Evolutionary conservation across 2,113 vertebrate genomes (phyloP), one percentile per base, ranked within the genome.

Genomic region (Ginglymostoma cirratum): DNA sequence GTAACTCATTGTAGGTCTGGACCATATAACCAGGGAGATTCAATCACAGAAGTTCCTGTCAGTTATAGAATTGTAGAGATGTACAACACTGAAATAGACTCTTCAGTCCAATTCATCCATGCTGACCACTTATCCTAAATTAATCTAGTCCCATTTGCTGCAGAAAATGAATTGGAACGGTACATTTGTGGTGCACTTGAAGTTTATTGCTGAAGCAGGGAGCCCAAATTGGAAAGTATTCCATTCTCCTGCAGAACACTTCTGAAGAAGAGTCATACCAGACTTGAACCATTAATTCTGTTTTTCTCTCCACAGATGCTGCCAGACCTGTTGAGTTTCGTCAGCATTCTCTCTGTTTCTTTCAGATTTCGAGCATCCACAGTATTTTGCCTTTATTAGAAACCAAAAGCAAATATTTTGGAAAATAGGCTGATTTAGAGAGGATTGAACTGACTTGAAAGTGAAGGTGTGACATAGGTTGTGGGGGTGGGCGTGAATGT

Each of bases 401-500:
- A 17, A 19, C 3, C 27, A 55, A 10, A 61, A 15, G 55, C 27
- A 45, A 1, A 87, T 27, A 0, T 6, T 23, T 27, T 24, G 48
- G 45, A 27, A 87, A 27, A 52, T 52, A 52, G 45, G 21, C 85
- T 87, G 23, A 52, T 30, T 30, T 30, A 52, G 48, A 89, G 12
- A 7, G 45, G 6, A 86, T 24, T 7, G 48, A 86, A 45, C 8
- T 86, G 83, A 2, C 48, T 15, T 89, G 27, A 27, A 89, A 34
- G 42, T 45, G 48, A 80, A 38, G 8, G 6, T 61, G 12, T 8
- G 55, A 61, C 2, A 12, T 61, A 10, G 55, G 48, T 48, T 48
- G 2, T 48, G 2, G 3, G 2, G 3, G 2, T 3, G 3, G 48
- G 48, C 1, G 48, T 12, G n/a, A 34, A 7, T 2, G 38, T n/a